These are phyloP conservation scores for Chaunax sp. DNA, from an alignment of 2,797 vertebrate genomes.

Conservation along the genomic window DNA sequence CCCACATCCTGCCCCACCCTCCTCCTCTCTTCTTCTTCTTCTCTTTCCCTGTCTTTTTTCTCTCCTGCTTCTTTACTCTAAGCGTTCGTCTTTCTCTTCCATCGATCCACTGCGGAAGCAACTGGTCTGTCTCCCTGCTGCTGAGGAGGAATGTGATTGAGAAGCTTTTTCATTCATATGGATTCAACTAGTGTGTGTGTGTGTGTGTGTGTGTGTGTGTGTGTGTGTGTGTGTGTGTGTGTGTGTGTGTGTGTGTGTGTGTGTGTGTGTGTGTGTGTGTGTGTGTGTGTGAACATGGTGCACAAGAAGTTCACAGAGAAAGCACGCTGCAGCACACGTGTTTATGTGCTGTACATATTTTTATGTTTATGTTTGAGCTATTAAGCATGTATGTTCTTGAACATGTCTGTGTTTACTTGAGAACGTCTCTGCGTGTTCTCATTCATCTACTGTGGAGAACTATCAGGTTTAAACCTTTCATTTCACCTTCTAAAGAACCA, in stretches of 20 bases:
- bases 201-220: conserved; percentile 31
- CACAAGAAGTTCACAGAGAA: conserved; percentile 26
- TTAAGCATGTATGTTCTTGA: conserved; percentile 6
- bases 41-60: conserved; percentile 21
- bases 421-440: neutral
- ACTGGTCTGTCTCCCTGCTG: conserved; percentile 45
- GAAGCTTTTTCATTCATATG: conserved; percentile 40
- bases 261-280: too few species aligned
- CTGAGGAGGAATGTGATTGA: conserved; percentile 40
- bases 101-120: conserved; percentile 60
- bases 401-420: neutral
- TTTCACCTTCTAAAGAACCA: neutral
- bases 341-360: conserved; percentile 15
- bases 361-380: conserved; percentile 5
- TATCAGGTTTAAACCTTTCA: neutral
- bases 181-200: conserved; percentile 44
- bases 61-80: conserved; percentile 23
- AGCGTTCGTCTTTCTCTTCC: conserved; percentile 36
- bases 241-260: neutral
- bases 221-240: conserved; percentile 4
- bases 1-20: conserved; percentile 13
- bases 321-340: conserved; percentile 18
- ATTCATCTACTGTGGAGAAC: neutral
- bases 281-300: too few species aligned
- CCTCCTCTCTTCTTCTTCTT: conserved; percentile 27